Conservation (phyloP, 2,797 vertebrate genomes). For the Rhynchotus rufescens region DNA sequence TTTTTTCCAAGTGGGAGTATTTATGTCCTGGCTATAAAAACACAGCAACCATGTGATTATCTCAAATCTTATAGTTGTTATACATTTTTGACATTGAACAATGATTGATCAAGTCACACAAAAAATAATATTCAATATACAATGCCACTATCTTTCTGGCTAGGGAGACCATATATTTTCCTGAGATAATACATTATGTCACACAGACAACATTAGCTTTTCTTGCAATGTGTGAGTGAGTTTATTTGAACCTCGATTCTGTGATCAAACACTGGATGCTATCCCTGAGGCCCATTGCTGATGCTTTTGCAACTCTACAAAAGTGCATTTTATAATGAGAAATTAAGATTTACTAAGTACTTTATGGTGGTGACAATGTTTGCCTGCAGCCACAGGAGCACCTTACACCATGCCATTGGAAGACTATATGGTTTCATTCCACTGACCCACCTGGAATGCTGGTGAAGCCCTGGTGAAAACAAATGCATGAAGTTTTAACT, state of each 20-base stretch:
- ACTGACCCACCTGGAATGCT: not conserved
- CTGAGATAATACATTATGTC: not conserved
- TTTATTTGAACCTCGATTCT: not conserved
- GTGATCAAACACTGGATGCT: not conserved
- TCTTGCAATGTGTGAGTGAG: not conserved
- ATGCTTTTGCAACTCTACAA: not conserved
- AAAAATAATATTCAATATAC: not conserved
- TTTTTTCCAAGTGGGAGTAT: not conserved
- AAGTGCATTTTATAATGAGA: not conserved
- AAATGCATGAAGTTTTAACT: not conserved
- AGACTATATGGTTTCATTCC: not conserved
- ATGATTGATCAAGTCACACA: fast-evolving
- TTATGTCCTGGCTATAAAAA: not conserved
- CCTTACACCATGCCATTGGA: not conserved
- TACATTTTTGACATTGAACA: not conserved
- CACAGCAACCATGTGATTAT: not conserved
- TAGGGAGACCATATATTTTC: not conserved
- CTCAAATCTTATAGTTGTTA: not conserved
- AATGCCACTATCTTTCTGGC: not conserved
- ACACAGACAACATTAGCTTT: not conserved
- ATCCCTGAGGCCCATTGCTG: not conserved
- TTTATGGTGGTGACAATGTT: not conserved
- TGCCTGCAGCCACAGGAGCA: not conserved
- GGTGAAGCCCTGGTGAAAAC: not conserved
- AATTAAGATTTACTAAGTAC: not conserved